Percentiles rank a stretch among this genome's conserved stretches.
phyloP scores from a whole-genome alignment of 2,888 invertebrate species.

The Asteroscopus sphinx region DNA sequence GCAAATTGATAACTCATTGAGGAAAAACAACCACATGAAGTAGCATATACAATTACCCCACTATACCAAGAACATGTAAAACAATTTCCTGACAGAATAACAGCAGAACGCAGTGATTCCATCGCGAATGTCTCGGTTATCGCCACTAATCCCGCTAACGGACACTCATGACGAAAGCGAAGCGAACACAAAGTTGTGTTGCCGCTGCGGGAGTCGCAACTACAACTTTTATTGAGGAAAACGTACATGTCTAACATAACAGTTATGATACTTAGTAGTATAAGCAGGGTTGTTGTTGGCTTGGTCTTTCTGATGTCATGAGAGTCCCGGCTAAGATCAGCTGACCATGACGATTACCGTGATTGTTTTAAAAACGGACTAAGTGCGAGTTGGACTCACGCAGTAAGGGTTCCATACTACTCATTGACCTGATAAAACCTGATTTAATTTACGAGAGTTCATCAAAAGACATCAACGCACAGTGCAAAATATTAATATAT shows the following conservation, averaged over 20 bases:
- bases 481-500: too few relatives aligned
- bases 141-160: constrained; percentile 13
- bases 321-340: too few relatives aligned
- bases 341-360: too few relatives aligned
- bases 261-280: not conserved
- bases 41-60: not conserved
- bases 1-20: too few relatives aligned
- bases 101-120: not conserved
- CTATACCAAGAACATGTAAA: constrained; percentile 9
- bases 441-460: too few relatives aligned
- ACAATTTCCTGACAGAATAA: constrained; percentile 9
- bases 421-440: too few relatives aligned
- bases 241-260: not conserved
- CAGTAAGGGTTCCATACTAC: too few relatives aligned
- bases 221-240: constrained; percentile 4
- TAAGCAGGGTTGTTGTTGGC: not conserved
- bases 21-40: not conserved
- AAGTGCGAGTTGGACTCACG: too few relatives aligned
- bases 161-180: not conserved
- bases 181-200: not conserved
- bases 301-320: not conserved
- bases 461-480: too few relatives aligned
- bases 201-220: not conserved
- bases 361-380: too few relatives aligned
- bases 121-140: constrained; percentile 12